Evolutionary conservation across 2,888 invertebrate species (phyloP).

Genomic region (Athetis lepigone): DNA sequence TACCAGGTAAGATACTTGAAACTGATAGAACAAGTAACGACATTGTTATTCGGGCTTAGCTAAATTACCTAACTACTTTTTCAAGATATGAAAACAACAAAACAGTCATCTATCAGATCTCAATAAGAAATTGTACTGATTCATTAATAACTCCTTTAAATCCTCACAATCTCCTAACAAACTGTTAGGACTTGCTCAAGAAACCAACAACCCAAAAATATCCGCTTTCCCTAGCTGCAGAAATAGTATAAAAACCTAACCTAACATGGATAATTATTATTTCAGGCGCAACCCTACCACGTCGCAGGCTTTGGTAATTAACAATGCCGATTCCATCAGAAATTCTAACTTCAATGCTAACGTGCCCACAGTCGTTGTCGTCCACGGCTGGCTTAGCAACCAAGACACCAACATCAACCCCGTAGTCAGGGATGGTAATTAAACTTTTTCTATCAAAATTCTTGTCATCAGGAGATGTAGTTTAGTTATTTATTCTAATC

Average conservation of each 20-base stretch:
- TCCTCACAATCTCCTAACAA: too few relatives aligned
- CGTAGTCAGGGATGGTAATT: constrained; percentile 39
- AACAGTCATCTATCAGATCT: too few relatives aligned
- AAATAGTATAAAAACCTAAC: neutral
- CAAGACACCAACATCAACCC: constrained; percentile 40
- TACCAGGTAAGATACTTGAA: constrained; percentile 66
- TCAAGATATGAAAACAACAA: too few relatives aligned
- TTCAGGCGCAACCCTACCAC: constrained; percentile 34
- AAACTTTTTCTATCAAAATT: neutral
- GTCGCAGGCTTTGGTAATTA: constrained; percentile 29
- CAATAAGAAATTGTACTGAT: too few relatives aligned
- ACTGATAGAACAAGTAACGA: neutral
- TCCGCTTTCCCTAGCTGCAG: too few relatives aligned
- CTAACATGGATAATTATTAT: neutral
- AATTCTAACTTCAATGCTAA: constrained; percentile 71
- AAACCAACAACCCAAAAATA: too few relatives aligned
- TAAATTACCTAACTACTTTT: too few relatives aligned
- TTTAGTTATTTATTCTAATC: neutral
- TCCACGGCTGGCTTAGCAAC: constrained; percentile 71
- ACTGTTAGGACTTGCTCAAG: too few relatives aligned
- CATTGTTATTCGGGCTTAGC: neutral
- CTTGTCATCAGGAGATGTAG: neutral
- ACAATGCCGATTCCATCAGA: constrained; percentile 25
- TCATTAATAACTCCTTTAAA: too few relatives aligned
- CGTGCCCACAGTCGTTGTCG: constrained; percentile 63